Percentiles rank a stretch among this genome's conserved stretches.
Evolutionary conservation across 2,888 invertebrate species (phyloP).

Genomic region (Caenorhabditis japonica): DNA sequence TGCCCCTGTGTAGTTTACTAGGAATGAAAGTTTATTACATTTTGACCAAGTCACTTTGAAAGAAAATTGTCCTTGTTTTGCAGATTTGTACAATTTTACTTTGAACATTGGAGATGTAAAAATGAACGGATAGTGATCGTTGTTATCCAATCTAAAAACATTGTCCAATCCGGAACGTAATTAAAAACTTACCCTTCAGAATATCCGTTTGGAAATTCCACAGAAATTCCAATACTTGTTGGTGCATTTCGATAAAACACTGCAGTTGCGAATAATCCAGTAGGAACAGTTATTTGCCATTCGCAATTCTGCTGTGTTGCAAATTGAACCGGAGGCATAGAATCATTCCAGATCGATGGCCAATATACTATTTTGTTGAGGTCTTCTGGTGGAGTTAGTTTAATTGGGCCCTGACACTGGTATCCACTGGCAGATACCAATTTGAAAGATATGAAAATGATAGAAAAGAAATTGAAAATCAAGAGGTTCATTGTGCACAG

Average conservation of each 20-base stretch:
- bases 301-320: conserved; percentile 16
- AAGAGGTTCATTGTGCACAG: no score
- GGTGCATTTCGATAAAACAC: conserved; percentile 21
- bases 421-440: conserved; percentile 14
- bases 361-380: conserved; percentile 7
- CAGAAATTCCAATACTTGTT: conserved; percentile 7
- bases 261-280: conserved; percentile 18
- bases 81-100: neutral
- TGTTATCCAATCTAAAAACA: neutral
- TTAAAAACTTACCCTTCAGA: conserved; percentile 2
- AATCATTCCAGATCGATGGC: conserved; percentile 37
- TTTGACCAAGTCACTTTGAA: conserved; percentile 5
- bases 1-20: no score
- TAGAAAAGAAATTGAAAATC: neutral
- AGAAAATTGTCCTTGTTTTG: neutral
- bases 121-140: neutral
- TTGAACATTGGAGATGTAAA: neutral
- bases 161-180: neutral
- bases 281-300: conserved; percentile 25
- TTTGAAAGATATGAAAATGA: no score
- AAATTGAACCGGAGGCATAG: conserved; percentile 22
- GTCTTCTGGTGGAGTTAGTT: conserved; percentile 20
- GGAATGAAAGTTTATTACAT: no score
- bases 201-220: conserved; percentile 15
- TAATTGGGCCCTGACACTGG: conserved; percentile 12